Base-by-base conservation (phyloP, 2,888 invertebrate species). In the Mesopsocus fuscifrons region DNA sequence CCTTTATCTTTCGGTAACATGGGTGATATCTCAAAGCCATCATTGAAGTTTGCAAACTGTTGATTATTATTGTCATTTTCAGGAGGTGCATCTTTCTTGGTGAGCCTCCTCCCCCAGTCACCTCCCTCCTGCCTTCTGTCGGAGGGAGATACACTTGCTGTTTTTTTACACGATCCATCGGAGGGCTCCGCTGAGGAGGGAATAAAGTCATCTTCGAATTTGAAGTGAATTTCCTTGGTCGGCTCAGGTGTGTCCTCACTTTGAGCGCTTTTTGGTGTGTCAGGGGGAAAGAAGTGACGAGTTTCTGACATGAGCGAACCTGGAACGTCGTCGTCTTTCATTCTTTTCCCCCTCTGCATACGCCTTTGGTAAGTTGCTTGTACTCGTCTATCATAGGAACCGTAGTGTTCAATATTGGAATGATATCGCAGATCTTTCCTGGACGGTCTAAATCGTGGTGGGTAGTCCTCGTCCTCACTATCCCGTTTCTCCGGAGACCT, bases 171-270 rank as follows among this genome's bases (percentile, higher is more conserved):
- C 18, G 15, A 17, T 2, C 31, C 41, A 33, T 15, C 21, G 6
- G 18, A 17, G 9, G 21, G 21, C 5, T 38, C 38, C 3, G 21
- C 17, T 9, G 9, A 13, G 18, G 16, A 20, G 5, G 38, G 38
- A 3, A 21, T 58, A 45, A 59, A 58, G 42, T 59, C 59, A 23
- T 55, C 57, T 43, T 59, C 58, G 33, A 57, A 58, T 38, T 51
- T 52, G 42, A 57, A 57, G 45, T 56, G 53, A 5, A 48, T 46
- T 38, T 47, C 49, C 33, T 41, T 40, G 5, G 45, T 46, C n/a
- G 48, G 17, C 5, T 44, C 13, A n/a, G 31, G 13, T 13, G 42
- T 13, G 26, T 48, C 49, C 34, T 46, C 46, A 20, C 47, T 46
- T 22, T 44, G 48, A 8, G 46, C 46, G 34, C 47, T 46, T 41